Evolutionary conservation across 2,888 invertebrate species (phyloP), one percentile per base, ranked within the genome.

Genomic region (Sarcophaga rosellei): DNA sequence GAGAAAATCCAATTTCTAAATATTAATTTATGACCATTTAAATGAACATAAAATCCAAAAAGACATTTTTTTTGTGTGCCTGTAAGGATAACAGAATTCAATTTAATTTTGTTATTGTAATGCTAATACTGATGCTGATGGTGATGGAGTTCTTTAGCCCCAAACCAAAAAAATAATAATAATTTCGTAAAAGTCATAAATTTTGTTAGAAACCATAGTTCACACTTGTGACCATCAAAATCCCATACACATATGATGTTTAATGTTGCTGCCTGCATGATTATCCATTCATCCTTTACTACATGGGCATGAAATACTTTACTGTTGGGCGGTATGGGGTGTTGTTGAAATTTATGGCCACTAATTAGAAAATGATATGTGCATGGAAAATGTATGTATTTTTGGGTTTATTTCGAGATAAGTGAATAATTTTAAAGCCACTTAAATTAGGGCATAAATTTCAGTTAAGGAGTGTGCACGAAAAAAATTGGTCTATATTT

Each of bases 361-460:
- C 91, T 92, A 92, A 92, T 92, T 92, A 90, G 90, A 88, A 90
- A 90, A 90, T 91, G 91, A 91, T 92, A 90, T 91, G 91, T 92
- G 90, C 89, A 73, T 87, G 89, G 25, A 53, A 35, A 35, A 35
- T 35, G 10, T 2, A 35, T 35, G 0, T 35, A 2, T 35, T 35
- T 10, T 35, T 35, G 35, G 10, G 35, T 2, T 35, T 2, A 2
- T 35, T 35, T 35, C 2, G 10, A 2, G 35, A 35, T 8, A 35
- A 35, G 8, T 35, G 35, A 35, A 35, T 35, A 35, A 35, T 35
- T 35, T 35, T 35, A 35, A 35, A 35, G 35, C 6, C 35, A 35
- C 35, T 6, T 5, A 35, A 35, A 35, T 35, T 35, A 35, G 35
- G 35, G 35, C 35, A 35, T 35, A 8, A 10, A 35, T 35, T 35